Conservation (phyloP, 2,888 invertebrate species). For the Caenorhabditis panamensis region DNA sequence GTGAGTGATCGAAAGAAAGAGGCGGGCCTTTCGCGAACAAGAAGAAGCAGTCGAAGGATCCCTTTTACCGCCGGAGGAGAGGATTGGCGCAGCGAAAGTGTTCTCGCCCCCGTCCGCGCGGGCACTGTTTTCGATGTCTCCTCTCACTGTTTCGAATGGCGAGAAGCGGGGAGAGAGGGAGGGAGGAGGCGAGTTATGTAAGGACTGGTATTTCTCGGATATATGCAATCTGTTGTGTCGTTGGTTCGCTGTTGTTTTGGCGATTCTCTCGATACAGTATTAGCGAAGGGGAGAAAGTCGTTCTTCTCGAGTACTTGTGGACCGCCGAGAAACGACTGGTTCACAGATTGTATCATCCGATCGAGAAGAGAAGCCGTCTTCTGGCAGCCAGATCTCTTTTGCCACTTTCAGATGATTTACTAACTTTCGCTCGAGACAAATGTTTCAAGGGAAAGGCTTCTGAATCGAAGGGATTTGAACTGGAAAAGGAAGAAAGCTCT, state of each 20-base stretch:
- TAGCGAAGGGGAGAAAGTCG: conserved; percentile 36
- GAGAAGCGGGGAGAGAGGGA: not conserved
- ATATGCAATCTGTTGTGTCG: conserved; percentile 19
- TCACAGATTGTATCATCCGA: conserved; percentile 48
- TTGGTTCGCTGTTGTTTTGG: conserved; percentile 55
- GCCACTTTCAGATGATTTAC: conserved; percentile 11
- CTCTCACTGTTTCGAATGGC: conserved; percentile 9
- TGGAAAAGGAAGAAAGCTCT: too few relatives aligned
- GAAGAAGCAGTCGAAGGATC: not conserved
- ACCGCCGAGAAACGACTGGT: conserved; percentile 35
- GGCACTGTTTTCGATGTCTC: conserved; percentile 33
- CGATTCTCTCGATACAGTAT: conserved; percentile 21
- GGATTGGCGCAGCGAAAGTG: conserved; percentile 13
- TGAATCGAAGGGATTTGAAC: too few relatives aligned
- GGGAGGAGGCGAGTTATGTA: conserved; percentile 17
- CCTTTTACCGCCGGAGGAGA: not conserved
- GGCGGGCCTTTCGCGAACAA: conserved; percentile 5
- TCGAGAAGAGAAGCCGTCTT: conserved; percentile 20
- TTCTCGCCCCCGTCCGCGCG: conserved; percentile 13
- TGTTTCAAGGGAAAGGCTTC: too few relatives aligned
- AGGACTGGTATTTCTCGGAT: conserved; percentile 36
- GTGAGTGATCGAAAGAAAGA: conserved; percentile 5
- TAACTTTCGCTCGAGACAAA: not conserved
- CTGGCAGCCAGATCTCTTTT: conserved; percentile 11
- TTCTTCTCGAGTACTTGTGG: conserved; percentile 42